These are phyloP conservation scores for Papilio xuthus DNA, from an alignment of 1,140 invertebrate species.

Conservation along the genomic window DNA sequence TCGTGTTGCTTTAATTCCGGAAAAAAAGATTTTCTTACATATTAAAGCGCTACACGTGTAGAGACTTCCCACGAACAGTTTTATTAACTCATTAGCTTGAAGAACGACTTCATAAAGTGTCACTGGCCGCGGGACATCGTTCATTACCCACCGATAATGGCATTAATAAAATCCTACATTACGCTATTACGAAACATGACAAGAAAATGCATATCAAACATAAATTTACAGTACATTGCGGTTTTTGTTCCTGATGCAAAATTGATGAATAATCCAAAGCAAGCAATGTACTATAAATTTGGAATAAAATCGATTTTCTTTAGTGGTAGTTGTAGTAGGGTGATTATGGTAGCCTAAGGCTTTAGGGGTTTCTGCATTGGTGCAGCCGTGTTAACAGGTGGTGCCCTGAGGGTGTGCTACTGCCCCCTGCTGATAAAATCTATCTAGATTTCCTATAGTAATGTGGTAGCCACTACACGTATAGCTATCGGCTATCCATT, in stretches of 20 bases:
- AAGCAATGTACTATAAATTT: conserved; percentile 41
- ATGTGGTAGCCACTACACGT: conserved; percentile 32
- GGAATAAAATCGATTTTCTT: neutral
- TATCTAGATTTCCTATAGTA: conserved; percentile 47
- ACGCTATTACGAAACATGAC: conserved; percentile 38
- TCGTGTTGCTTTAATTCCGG: neutral
- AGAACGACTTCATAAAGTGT: conserved; percentile 78
- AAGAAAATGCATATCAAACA: conserved; percentile 11
- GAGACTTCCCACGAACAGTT: conserved; percentile 69
- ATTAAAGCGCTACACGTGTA: conserved; percentile 54
- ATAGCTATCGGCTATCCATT: conserved; percentile 10
- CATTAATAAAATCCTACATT: conserved; percentile 71
- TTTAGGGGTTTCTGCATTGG: conserved; percentile 44
- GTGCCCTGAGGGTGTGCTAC: conserved; percentile 60
- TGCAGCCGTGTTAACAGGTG: conserved; percentile 52
- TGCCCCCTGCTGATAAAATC: conserved; percentile 53
- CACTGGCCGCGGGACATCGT: conserved; percentile 72
- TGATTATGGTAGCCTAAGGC: conserved; percentile 60
- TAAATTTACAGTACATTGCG: conserved; percentile 41
- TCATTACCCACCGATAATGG: conserved; percentile 72
- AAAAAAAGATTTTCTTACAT: conserved; percentile 33
- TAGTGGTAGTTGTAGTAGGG: conserved; percentile 31
- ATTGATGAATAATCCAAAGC: neutral
- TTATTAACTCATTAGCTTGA: conserved; percentile 78
- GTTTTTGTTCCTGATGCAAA: conserved; percentile 32